Evolutionary conservation across 35 echinoderm and acorn worm genomes (phyloP).

Genomic region (Ophioderma brevispina): DNA sequence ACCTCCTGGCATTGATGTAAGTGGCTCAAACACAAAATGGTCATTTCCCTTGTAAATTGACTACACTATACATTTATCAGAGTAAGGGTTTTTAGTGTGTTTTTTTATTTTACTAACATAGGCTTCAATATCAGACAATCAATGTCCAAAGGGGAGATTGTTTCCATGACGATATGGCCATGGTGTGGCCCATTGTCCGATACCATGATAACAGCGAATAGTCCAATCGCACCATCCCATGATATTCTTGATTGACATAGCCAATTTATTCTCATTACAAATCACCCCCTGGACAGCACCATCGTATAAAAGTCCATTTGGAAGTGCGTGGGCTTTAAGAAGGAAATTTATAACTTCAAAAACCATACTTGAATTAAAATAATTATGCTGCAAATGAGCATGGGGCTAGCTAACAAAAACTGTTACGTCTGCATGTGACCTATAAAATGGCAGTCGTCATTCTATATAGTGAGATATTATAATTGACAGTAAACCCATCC

Average conservation of each 20-base stretch:
- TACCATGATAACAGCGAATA: not conserved
- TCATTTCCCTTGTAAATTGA: not conserved
- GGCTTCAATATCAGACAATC: not conserved
- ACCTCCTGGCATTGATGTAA: too few relatives aligned
- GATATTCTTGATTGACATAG: not conserved
- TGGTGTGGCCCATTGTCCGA: not conserved
- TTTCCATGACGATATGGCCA: not conserved
- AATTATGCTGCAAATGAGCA: too few relatives aligned
- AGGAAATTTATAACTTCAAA: too few relatives aligned
- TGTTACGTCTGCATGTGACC: too few relatives aligned
- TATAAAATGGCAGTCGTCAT: too few relatives aligned
- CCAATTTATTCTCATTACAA: not conserved
- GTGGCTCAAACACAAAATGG: too few relatives aligned
- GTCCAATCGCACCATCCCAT: not conserved
- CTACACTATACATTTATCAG: not conserved
- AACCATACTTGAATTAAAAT: too few relatives aligned
- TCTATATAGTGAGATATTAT: too few relatives aligned
- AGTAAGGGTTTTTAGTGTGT: not conserved
- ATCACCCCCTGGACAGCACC: not conserved
- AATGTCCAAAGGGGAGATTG: slow-evolving; percentile 9
- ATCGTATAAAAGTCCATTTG: not conserved
- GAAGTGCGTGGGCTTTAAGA: too few relatives aligned
- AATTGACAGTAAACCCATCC: too few relatives aligned
- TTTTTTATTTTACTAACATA: not conserved
- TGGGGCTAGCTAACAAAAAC: too few relatives aligned